These are phyloP conservation scores for Strigamia maritima DNA, from an alignment of 2,888 invertebrate species.

Conservation along the genomic window DNA sequence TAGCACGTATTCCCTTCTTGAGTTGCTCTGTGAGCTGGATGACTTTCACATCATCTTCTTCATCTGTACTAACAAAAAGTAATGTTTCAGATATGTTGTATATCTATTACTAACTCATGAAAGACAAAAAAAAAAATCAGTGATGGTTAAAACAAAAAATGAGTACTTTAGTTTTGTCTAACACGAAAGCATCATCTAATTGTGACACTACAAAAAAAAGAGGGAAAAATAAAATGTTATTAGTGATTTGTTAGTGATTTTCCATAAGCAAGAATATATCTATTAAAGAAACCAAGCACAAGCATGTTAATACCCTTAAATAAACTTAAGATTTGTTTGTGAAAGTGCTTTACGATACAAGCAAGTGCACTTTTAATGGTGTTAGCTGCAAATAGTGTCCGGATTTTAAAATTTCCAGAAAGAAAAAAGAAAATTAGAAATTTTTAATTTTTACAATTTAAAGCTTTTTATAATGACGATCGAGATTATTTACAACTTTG, in stretches of 20 bases:
- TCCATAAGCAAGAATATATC: background rate
- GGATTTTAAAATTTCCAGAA: background rate
- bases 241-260: background rate
- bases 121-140: background rate
- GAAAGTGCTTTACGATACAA: background rate
- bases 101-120: constrained; percentile 15
- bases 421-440: background rate
- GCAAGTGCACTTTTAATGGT: background rate
- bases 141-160: background rate
- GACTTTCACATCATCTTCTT: constrained; percentile 70
- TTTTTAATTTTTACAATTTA: background rate
- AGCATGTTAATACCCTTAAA: background rate
- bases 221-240: background rate
- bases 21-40: constrained; percentile 80
- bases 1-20: constrained; percentile 84
- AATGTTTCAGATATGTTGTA: background rate
- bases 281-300: constrained; percentile 5
- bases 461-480: background rate
- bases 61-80: constrained; percentile 63
- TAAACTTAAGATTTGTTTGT: background rate
- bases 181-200: background rate
- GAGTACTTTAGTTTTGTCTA: background rate
- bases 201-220: constrained; percentile 10
- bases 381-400: background rate
- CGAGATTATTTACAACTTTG: constrained; percentile 7